Base-by-base conservation (phyloP, 2,113 vertebrate genomes). In the Pelmatolapia mariae region DNA sequence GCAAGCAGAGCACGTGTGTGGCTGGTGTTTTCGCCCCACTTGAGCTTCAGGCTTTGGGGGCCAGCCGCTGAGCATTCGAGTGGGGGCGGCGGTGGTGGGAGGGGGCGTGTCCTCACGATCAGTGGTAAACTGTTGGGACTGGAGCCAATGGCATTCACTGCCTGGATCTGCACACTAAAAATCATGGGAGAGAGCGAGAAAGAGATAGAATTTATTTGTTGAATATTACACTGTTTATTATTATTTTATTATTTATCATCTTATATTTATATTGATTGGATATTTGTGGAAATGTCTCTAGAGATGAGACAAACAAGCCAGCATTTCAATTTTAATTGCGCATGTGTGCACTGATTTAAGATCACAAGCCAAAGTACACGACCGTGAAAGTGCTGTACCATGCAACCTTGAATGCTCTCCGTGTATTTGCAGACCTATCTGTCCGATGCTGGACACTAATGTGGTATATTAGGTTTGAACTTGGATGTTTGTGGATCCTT, bases 1-100 rank as follows among this genome's bases (percentile, higher is more conserved):
- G 95, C 50, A 16, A 97, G 33, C 0, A 97, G 97, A 31, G 94
- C 93, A 29, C 96, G 98, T 54, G 97, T 92, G 91, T 95, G 95
- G 89, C 93, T 90, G 66, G 92, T 96, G 81, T 97, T 97, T 82
- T 99, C 98, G 2, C 98, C 98, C 99, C 99, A 99, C 45, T 98
- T 99, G 50, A 99, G 96, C 95, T 99, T 99, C 86, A 99, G 97
- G 93, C 98, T 99, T 96, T 99, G 99, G 12, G 99, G 99, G 83
- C 99, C 99, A 0, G 97, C 96, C 2, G 98, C 98, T 4, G 97
- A 96, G 89, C 99, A 99, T 78, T 99, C 99, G 6, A 99, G 96
- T 76, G 97, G 97, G 31, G 99, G 98, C 80, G 99, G 98, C 56
- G 96, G 95, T 0, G 99, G 99, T 8, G 99, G 99, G 24, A 99